These are phyloP conservation scores for Atractosteus spatula DNA, from an alignment of 2,113 vertebrate genomes.

Conservation along the genomic window DNA sequence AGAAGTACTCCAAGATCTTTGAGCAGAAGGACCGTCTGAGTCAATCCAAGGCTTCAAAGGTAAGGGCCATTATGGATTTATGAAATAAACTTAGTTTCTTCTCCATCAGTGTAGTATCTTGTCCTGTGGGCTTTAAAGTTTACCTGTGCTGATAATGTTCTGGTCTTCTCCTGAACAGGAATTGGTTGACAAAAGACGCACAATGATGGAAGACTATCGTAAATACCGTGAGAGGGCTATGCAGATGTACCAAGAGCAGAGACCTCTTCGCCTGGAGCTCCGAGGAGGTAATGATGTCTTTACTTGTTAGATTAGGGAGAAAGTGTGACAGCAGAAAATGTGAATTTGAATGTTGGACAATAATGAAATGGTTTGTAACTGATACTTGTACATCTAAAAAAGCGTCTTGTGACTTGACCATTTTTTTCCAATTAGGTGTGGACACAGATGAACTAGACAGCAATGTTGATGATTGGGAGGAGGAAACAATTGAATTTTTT, in stretches of 20 bases:
- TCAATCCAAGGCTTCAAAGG: slow-evolving; percentile 98
- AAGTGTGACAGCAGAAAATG: no score
- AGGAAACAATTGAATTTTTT: slow-evolving; percentile 98
- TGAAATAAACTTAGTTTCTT: background rate
- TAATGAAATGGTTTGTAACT: no score
- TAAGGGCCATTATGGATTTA: slow-evolving; percentile 42
- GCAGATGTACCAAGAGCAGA: slow-evolving; percentile 82
- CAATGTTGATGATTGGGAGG: slow-evolving; percentile 98
- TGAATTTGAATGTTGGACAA: no score
- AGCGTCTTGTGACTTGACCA: background rate
- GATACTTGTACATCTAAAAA: no score
- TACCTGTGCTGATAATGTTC: background rate
- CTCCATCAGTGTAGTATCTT: background rate
- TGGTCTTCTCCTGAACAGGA: slow-evolving; percentile 64
- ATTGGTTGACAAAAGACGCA: slow-evolving; percentile 86
- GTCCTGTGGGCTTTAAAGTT: background rate
- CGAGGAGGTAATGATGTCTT: slow-evolving; percentile 74
- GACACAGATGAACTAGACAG: slow-evolving; percentile 94
- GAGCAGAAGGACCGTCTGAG: slow-evolving; percentile 98
- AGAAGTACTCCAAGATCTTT: slow-evolving; percentile 98
- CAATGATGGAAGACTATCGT: slow-evolving; percentile 95
- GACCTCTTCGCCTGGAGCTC: slow-evolving; percentile 79
- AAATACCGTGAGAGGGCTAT: slow-evolving; percentile 80
- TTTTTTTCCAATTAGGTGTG: slow-evolving; percentile 64
- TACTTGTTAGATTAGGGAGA: no score